Conservation (phyloP, 2,888 invertebrate species). For the Troilus luridus region DNA sequence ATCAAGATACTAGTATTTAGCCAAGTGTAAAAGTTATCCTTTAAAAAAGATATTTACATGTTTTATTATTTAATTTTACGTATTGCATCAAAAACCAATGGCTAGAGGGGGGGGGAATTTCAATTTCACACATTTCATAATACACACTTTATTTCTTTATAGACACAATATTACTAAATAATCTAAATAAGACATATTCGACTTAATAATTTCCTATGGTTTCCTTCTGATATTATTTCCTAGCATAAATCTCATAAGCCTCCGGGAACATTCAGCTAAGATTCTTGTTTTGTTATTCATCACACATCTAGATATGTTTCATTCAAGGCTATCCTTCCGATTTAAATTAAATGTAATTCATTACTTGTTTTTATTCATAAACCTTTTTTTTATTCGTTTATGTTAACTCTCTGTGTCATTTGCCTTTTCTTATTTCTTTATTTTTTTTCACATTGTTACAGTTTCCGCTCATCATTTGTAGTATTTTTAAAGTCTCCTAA, state of each 20-base stretch:
- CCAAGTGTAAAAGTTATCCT: constrained; percentile 40
- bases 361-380: background rate
- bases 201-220: constrained; percentile 6
- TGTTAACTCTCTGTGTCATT: background rate
- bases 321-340: background rate
- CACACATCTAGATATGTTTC: background rate
- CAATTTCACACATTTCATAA: background rate
- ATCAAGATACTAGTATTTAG: constrained; percentile 23
- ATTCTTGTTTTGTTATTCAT: background rate
- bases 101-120: background rate
- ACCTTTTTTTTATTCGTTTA: background rate
- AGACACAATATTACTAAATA: constrained; percentile 1
- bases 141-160: constrained; percentile 31
- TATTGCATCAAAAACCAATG: constrained; percentile 21
- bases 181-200: constrained; percentile 24
- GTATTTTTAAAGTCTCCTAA: background rate
- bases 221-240: background rate
- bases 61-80: constrained; percentile 5
- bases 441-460: background rate
- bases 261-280: background rate
- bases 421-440: background rate
- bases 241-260: background rate
- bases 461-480: background rate
- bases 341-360: background rate
- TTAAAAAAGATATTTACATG: constrained; percentile 42